These are phyloP conservation scores for Tineola bisselliella DNA, from an alignment of 2,888 invertebrate genomes.

Conservation along the genomic window DNA sequence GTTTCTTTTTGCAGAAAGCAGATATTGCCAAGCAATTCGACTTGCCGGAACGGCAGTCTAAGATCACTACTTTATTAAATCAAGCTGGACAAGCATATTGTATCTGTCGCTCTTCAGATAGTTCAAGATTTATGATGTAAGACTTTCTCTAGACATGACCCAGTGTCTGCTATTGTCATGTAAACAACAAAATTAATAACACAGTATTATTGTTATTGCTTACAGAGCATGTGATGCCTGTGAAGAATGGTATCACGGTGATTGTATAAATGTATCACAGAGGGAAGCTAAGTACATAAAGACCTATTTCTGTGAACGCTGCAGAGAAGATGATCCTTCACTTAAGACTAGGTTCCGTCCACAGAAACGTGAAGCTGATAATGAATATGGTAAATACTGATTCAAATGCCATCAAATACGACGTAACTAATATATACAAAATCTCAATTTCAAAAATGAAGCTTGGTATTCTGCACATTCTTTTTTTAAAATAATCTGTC, in stretches of 20 bases:
- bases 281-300: constrained; percentile 93
- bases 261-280: constrained; percentile 95
- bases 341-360: constrained; percentile 70
- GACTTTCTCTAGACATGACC: constrained; percentile 27
- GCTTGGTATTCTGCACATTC: no score
- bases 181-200: no score
- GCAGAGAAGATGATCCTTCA: constrained; percentile 83
- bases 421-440: no score
- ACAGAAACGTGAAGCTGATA: constrained; percentile 57
- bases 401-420: no score
- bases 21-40: constrained; percentile 91
- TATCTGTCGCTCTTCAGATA: constrained; percentile 93
- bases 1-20: constrained; percentile 72
- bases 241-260: constrained; percentile 99
- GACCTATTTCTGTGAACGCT: constrained; percentile 90
- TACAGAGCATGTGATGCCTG: constrained; percentile 93
- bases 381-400: constrained; percentile 17
- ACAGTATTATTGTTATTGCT: no score
- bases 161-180: no score
- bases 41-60: constrained; percentile 88
- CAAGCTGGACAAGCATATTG: constrained; percentile 95
- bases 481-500: no score
- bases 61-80: constrained; percentile 86
- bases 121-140: constrained; percentile 96
- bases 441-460: no score